Evolutionary conservation across 2,797 vertebrate species (phyloP), one percentile per base, ranked within the genome.

Genomic region (Amniataba percoides): DNA sequence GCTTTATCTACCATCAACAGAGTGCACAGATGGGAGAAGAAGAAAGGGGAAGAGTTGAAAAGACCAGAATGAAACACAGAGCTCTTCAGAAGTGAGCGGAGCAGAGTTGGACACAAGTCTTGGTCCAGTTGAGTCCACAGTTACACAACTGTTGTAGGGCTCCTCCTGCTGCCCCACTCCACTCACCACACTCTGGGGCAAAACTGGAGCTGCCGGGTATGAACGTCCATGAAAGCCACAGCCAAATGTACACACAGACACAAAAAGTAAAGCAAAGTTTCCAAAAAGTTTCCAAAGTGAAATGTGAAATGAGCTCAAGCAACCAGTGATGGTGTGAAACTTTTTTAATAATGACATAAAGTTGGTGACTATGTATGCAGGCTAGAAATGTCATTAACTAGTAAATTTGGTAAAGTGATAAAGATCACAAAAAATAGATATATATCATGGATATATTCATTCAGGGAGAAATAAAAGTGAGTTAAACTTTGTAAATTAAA

Each of bases 121-220:
- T 49, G 45, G 43, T 69, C 45, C 58, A 74, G 46, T n/a, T 46
- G 39, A 63, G 69, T 71, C 56, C 31, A 2, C 19, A 62, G 59
- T 74, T 13, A 56, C 84, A 79, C 74, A 18, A 39, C 82, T 92
- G 88, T 83, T 93, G 70, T 81, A 63, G 83, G 84, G 92, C 93
- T 93, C 93, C 93, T 93, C 92, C 93, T 94, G 89, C 91, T 94
- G 93, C 83, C 79, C 77, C 59, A 76, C 68, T 60, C 52, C 57
- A 77, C 82, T 89, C 83, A 93, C 82, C 89, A 88, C 93, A 93
- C 57, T 83, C 74, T 75, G 87, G 89, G 89, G 90, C 82, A 80
- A 81, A 82, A 78, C 73, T 39, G 16, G 25, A 18, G 7, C 27
- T 16, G 2, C 9, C 5, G 27, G 40, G 18, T 42, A 18, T 3